A percentile compares a stretch with the other conserved stretches of the same genome.
Conservation (phyloP, 2,888 invertebrate genomes). For the Abscondita cerata region DNA sequence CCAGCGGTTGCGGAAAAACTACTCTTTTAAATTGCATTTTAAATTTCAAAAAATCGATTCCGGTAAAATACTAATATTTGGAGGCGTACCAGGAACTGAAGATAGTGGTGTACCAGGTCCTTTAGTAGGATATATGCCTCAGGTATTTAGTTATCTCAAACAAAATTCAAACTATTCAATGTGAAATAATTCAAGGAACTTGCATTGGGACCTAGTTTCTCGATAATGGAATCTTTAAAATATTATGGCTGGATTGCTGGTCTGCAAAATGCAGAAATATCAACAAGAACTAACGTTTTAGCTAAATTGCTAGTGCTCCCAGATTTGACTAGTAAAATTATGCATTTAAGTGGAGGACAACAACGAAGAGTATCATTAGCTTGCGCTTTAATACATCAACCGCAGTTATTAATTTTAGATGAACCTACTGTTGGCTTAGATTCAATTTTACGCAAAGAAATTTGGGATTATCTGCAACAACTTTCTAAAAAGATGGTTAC, state of each 20-base stretch:
- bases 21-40: slow-evolving; percentile 92
- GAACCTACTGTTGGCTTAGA: slow-evolving; percentile 95
- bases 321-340: slow-evolving; percentile 31
- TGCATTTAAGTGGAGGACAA: slow-evolving; percentile 79
- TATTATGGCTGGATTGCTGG: slow-evolving; percentile 57
- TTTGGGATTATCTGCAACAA: slow-evolving; percentile 85
- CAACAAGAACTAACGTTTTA: slow-evolving; percentile 31
- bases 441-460: slow-evolving; percentile 83
- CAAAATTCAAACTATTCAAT: background rate
- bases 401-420: slow-evolving; percentile 88
- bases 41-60: slow-evolving; percentile 84
- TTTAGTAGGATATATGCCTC: slow-evolving; percentile 97
- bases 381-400: slow-evolving; percentile 86
- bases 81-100: slow-evolving; percentile 86
- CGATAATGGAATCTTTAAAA: slow-evolving; percentile 54
- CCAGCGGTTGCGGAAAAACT: slow-evolving; percentile 97
- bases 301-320: slow-evolving; percentile 48
- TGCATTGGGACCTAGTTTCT: slow-evolving; percentile 56
- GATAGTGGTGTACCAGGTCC: slow-evolving; percentile 93
- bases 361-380: slow-evolving; percentile 88
- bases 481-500: slow-evolving; percentile 77
- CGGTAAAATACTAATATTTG: slow-evolving; percentile 90
- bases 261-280: slow-evolving; percentile 51
- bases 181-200: slow-evolving; percentile 54
- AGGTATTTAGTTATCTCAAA: slow-evolving; percentile 59